Percentiles rank a stretch among this genome's conserved stretches.
These are phyloP conservation scores for Bibio marci DNA, from an alignment of 2,888 invertebrate species.

Conservation along the genomic window DNA sequence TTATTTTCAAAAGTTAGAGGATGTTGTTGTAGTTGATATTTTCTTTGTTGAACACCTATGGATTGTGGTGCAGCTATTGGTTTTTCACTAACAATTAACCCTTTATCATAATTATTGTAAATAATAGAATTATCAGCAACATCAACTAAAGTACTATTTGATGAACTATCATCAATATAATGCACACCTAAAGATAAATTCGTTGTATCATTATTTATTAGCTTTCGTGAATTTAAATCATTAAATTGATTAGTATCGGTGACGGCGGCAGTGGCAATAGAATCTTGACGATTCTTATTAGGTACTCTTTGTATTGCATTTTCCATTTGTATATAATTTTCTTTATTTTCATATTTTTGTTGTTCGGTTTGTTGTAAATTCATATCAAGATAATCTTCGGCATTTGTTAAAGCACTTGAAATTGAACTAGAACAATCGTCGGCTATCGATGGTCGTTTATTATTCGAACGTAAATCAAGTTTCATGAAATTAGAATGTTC, in stretches of 20 bases:
- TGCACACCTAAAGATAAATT: not conserved
- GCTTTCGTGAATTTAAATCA: no score
- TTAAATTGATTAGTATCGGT: no score
- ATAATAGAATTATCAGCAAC: constrained; percentile 2
- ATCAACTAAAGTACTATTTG: constrained; percentile 4
- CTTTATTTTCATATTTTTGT: not conserved
- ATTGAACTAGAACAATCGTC: constrained; percentile 19
- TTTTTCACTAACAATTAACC: not conserved
- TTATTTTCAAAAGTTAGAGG: constrained; percentile 5
- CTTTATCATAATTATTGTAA: no score
- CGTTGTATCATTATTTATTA: not conserved
- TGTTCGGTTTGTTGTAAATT: no score
- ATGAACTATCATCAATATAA: constrained; percentile 4
- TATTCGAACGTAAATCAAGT: not conserved
- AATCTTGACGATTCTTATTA: not conserved
- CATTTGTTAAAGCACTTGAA: constrained; percentile 20
- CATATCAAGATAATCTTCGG: constrained; percentile 15
- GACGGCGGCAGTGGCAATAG: not conserved
- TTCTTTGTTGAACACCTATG: not conserved
- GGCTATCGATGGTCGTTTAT: no score
- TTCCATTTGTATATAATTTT: constrained; percentile 3
- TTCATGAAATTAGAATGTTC: constrained; percentile 12
- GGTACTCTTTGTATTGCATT: not conserved
- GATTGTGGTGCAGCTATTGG: not conserved
- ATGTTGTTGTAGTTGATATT: not conserved